phyloP scores from a whole-genome alignment of 2,113 vertebrate species.

The Callithrix jacchus region DNA sequence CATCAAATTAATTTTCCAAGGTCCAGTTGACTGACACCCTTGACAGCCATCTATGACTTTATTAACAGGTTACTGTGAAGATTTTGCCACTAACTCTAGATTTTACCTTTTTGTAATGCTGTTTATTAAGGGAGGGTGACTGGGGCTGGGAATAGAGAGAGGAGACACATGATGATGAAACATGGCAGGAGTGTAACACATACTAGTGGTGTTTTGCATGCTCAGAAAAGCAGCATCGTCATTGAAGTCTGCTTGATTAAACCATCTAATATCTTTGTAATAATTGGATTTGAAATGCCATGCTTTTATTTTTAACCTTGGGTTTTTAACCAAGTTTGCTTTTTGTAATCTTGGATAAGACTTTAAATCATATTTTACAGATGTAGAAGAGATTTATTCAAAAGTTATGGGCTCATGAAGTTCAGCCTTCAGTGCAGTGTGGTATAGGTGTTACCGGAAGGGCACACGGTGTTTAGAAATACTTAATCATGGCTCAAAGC shows the following conservation, averaged over 20 bases:
- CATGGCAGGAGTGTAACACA: constrained; percentile 69
- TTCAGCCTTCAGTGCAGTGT: not conserved
- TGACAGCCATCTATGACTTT: constrained; percentile 59
- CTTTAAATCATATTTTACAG: constrained; percentile 82
- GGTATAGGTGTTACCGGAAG: not conserved
- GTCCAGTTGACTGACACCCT: constrained; percentile 92
- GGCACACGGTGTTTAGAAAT: not conserved
- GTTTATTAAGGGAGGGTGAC: constrained; percentile 59
- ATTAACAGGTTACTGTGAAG: constrained; percentile 88
- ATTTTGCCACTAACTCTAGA: constrained; percentile 87
- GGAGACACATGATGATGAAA: constrained; percentile 38
- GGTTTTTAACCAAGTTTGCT: constrained; percentile 77
- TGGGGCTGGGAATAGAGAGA: constrained; percentile 13
- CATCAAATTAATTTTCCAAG: constrained; percentile 97
- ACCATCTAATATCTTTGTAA: constrained; percentile 77
- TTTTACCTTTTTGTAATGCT: constrained; percentile 83
- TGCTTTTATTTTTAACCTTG: constrained; percentile 81
- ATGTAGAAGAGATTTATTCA: constrained; percentile 74
- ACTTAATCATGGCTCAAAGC: not conserved
- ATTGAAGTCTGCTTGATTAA: constrained; percentile 72
- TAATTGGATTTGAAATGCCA: constrained; percentile 71
- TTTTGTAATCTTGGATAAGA: constrained; percentile 79
- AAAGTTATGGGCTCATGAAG: constrained; percentile 73
- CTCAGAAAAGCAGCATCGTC: constrained; percentile 76
- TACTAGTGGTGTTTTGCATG: constrained; percentile 76